Base-by-base conservation (phyloP, 2,797 vertebrate species). In the Scolopax rusticola region DNA sequence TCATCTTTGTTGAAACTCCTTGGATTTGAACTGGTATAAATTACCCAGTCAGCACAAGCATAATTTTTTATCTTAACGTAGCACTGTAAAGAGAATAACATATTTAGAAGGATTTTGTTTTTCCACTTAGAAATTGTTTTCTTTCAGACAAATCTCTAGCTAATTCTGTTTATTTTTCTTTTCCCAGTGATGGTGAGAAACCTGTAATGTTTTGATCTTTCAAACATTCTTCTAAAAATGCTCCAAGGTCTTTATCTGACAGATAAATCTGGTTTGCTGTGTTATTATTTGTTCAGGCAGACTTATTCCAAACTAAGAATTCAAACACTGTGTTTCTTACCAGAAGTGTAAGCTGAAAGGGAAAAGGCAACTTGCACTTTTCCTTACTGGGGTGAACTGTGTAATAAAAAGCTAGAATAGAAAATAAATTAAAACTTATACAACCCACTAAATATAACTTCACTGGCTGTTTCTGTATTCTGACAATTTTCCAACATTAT, bases 121-220 rank as follows among this genome's bases (percentile, higher is more conserved):
- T 60, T 20, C 6, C 12, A 5, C 12, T 81, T 43, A 51, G 11
- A 70, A 74, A 79, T 79, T 83, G 28, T 81, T 89, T 88, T 68
- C 23, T 75, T 90, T 79, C 75, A 77, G 45, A 36, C 24, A 93
- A 20, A 74, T 87, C 54, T 90, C 57, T 47, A 87, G 48, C 41
- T 89, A 87, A 80, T 78, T 91, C 23, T 82, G 38, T 90, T 94
- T 95, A 80, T 65, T 95, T 88, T 96, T 95, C 54, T 93, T 25
- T 70, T 87, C 69, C n/a, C 84, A 69, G 67, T 0, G 0, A 82
- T 65, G n/a, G 48, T 88, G 53, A 78, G 69, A 91, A 92, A 94
- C 51, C 60, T 89, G 77, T 56, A 78, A 74, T 74, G 13, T 91
- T 96, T 69, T 82, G 67, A 84, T 89, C 51, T 73, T 89, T 79